Conservation (phyloP, 1,140 invertebrate genomes). For the Araneus ventricosus region DNA sequence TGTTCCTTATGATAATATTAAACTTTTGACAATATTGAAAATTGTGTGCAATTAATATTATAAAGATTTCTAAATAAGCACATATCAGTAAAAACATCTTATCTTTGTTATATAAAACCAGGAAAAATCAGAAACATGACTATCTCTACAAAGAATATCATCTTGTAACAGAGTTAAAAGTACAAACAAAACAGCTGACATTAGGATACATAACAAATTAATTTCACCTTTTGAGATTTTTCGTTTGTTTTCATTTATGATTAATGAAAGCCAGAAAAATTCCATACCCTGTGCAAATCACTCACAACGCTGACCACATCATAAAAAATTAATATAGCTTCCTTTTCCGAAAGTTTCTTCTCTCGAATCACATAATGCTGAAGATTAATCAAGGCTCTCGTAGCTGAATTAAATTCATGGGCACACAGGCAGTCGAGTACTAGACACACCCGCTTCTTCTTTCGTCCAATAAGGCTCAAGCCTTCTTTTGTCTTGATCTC, state of each 20-base stretch:
- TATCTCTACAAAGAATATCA: background rate
- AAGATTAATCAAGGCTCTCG: slow-evolving; percentile 86
- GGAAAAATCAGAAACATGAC: too few relatives aligned
- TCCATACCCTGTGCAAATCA: slow-evolving; percentile 86
- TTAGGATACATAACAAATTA: background rate
- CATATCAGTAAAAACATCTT: too few relatives aligned
- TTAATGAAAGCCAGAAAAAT: too few relatives aligned
- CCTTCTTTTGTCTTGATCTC: slow-evolving; percentile 82
- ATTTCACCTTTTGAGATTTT: background rate
- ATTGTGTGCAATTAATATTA: too few relatives aligned
- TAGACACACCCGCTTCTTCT: slow-evolving; percentile 85
- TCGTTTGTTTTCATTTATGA: too few relatives aligned
- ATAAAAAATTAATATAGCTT: slow-evolving; percentile 88
- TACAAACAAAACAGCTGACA: background rate
- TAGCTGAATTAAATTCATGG: slow-evolving; percentile 87
- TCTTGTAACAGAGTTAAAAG: background rate
- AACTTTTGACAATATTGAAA: too few relatives aligned
- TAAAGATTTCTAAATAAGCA: too few relatives aligned
- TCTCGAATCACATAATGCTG: slow-evolving; percentile 91
- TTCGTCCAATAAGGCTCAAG: slow-evolving; percentile 84
- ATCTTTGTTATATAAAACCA: too few relatives aligned
- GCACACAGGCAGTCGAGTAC: slow-evolving; percentile 88
- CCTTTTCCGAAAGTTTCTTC: slow-evolving; percentile 88
- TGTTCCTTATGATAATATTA: too few relatives aligned
- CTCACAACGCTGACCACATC: slow-evolving; percentile 88